Evolutionary conservation across 2,797 vertebrate species (phyloP).

Genomic region (Liasis olivaceus): DNA sequence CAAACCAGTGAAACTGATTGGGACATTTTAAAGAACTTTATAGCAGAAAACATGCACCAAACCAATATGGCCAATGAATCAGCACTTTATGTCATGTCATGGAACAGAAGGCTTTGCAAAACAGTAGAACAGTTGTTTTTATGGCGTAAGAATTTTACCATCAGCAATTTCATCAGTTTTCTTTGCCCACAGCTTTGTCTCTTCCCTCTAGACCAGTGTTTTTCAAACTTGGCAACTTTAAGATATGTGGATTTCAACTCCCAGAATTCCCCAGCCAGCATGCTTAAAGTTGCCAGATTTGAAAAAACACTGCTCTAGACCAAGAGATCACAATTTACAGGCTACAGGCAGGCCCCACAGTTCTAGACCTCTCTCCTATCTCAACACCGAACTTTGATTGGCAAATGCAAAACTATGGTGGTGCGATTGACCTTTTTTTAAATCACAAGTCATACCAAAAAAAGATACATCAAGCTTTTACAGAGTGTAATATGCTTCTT

Average conservation of each 20-base stretch:
- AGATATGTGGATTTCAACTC: background rate
- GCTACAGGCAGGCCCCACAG: background rate
- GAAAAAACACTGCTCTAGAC: background rate
- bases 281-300: background rate
- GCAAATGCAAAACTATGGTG: background rate
- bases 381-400: background rate
- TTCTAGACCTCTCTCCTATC: background rate
- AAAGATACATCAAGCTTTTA: background rate
- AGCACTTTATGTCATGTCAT: constrained; percentile 9
- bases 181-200: background rate
- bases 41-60: constrained; percentile 40
- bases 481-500: background rate
- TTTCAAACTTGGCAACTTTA: background rate
- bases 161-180: background rate
- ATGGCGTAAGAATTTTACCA: background rate
- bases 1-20: constrained; percentile 23
- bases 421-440: background rate
- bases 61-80: background rate
- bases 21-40: constrained; percentile 31
- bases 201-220: background rate
- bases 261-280: background rate
- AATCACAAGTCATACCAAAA: background rate
- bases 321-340: background rate
- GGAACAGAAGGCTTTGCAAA: background rate
- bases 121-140: background rate